A percentile compares a stretch with the other conserved stretches of the same genome.
Conservation (phyloP, 2,888 invertebrate species). For the Pardosa pseudoannulata region DNA sequence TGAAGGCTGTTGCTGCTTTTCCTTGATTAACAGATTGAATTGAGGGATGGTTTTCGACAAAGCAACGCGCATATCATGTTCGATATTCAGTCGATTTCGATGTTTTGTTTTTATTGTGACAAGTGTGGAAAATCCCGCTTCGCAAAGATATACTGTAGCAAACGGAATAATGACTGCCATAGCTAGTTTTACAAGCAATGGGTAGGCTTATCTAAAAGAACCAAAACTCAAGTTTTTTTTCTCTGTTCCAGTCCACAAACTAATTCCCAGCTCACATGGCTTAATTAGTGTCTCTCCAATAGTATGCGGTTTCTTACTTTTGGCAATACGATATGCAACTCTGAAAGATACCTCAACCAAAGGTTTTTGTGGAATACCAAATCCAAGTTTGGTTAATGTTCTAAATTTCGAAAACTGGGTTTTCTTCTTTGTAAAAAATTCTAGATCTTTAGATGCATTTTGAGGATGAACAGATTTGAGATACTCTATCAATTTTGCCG, state of each 20-base stretch:
- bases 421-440: no score
- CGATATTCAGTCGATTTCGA: constrained; percentile 41
- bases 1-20: constrained; percentile 41
- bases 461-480: constrained; percentile 3
- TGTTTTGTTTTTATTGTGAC: constrained; percentile 34
- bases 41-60: constrained; percentile 43
- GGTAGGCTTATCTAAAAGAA: constrained; percentile 51
- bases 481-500: constrained; percentile 36
- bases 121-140: constrained; percentile 40
- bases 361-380: constrained; percentile 17
- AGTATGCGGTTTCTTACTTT: constrained; percentile 55
- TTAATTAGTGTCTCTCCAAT: constrained; percentile 64
- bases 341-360: constrained; percentile 35
- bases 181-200: constrained; percentile 59
- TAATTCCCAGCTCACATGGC: constrained; percentile 43
- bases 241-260: no score
- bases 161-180: constrained; percentile 57
- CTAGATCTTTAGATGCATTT: no score
- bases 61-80: constrained; percentile 45
- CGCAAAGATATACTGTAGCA: constrained; percentile 54
- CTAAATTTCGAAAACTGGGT: no score
- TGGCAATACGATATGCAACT: constrained; percentile 48
- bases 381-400: no score
- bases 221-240: no score
- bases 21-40: constrained; percentile 38